These are phyloP conservation scores for Adelosebastes latens DNA, from an alignment of 2,797 vertebrate genomes.

Conservation along the genomic window DNA sequence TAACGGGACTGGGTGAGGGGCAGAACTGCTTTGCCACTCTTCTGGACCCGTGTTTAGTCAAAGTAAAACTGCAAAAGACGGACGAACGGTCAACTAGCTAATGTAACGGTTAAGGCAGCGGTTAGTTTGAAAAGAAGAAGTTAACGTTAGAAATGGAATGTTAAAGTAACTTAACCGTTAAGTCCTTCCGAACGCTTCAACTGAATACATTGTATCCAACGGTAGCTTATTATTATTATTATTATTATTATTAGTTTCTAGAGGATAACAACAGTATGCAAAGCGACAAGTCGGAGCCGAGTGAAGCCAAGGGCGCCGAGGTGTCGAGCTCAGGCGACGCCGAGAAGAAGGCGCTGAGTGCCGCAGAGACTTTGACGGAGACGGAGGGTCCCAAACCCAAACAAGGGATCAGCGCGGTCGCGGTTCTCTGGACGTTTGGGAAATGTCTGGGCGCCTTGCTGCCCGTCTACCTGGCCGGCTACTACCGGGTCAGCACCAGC, in stretches of 20 bases:
- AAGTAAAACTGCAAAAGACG: not conserved
- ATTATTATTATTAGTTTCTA: not conserved
- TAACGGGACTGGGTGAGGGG: conserved; percentile 61
- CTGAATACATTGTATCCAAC: not conserved
- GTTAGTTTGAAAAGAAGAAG: not conserved
- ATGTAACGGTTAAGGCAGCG: not conserved
- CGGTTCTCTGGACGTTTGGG: conserved; percentile 84
- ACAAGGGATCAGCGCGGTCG: conserved; percentile 75
- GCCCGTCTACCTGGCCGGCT: conserved; percentile 87
- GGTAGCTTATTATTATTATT: accelerated
- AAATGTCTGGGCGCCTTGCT: conserved; percentile 84
- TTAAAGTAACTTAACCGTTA: not conserved
- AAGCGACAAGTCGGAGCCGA: conserved; percentile 58
- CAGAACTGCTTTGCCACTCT: not conserved
- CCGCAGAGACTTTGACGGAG: not conserved
- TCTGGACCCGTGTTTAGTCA: not conserved
- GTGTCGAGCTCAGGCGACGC: not conserved
- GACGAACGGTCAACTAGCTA: not conserved
- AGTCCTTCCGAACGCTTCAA: not conserved
- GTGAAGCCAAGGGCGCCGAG: conserved; percentile 40
- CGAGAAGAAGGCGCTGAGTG: conserved; percentile 20
- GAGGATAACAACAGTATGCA: conserved; percentile 57
- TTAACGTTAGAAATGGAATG: not conserved
- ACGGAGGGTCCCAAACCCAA: not conserved
- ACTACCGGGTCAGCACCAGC: conserved; percentile 84